These are phyloP conservation scores for Tetrao urogallus DNA, from an alignment of 2,113 vertebrate species.

Conservation along the genomic window DNA sequence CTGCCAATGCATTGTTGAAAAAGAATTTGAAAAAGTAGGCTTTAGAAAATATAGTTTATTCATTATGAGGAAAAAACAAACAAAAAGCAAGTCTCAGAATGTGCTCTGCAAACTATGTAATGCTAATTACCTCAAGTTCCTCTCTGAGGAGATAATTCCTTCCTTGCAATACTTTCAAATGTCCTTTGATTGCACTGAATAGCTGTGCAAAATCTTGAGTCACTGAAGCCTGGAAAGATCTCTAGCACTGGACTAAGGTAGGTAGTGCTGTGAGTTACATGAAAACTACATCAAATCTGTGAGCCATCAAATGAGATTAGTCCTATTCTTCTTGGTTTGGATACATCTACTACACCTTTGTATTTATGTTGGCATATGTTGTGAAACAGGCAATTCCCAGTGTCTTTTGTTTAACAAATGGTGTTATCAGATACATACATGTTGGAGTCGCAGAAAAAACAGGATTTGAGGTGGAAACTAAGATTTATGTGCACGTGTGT, in stretches of 20 bases:
- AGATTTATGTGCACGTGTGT: background rate
- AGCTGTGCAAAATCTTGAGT: slow-evolving; percentile 33
- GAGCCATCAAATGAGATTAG: background rate
- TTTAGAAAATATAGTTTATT: slow-evolving; percentile 19
- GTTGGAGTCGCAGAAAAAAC: background rate
- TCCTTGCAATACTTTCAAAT: slow-evolving; percentile 20
- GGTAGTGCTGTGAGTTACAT: background rate
- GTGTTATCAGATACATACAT: background rate
- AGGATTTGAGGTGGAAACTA: background rate
- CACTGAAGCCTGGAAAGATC: slow-evolving; percentile 27
- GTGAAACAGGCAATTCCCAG: background rate
- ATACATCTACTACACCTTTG: background rate
- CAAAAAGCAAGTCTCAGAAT: background rate
- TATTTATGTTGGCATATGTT: background rate
- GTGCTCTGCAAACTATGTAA: background rate
- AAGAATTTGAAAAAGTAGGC: slow-evolving; percentile 14
- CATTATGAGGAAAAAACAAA: background rate
- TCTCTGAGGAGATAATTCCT: background rate
- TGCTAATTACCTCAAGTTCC: slow-evolving; percentile 16
- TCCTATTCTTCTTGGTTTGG: background rate
- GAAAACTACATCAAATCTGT: background rate
- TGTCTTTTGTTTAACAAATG: background rate
- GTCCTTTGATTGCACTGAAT: slow-evolving; percentile 35
- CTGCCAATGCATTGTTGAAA: slow-evolving; percentile 24
- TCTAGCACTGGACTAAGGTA: background rate